Evolutionary conservation across 53 echinoderm and acorn worm species (phyloP).

Genomic region (Echinometra lucunter): DNA sequence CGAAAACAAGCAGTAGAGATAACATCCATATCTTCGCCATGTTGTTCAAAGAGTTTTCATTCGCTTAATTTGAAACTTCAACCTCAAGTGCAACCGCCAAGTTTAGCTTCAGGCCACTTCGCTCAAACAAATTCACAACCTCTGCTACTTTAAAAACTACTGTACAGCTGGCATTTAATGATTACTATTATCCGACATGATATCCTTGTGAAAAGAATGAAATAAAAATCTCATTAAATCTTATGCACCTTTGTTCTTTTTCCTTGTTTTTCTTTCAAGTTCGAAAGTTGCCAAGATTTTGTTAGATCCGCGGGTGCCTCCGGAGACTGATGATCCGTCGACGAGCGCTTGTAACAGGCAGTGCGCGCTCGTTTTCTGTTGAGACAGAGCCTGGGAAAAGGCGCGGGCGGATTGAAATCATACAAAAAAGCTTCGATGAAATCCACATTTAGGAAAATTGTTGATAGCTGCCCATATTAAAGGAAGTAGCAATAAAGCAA

Average conservation of each 20-base stretch:
- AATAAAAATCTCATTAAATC: background rate
- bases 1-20: background rate
- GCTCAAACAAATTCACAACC: background rate
- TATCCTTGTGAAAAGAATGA: background rate
- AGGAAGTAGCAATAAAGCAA: constrained; percentile 60
- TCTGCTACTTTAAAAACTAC: background rate
- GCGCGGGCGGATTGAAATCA: background rate
- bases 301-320: constrained; percentile 17
- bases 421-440: background rate
- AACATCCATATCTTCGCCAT: constrained; percentile 40
- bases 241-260: constrained; percentile 21
- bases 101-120: background rate
- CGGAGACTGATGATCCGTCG: background rate
- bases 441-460: background rate
- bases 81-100: background rate
- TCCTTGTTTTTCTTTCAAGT: constrained; percentile 48
- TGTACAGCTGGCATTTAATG: background rate
- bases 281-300: constrained; percentile 19
- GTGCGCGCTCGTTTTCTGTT: background rate
- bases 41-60: background rate
- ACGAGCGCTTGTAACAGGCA: background rate
- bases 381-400: background rate
- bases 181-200: constrained; percentile 44
- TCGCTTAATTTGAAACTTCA: background rate
- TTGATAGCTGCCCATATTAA: background rate